These are phyloP conservation scores for Drosophila buzzatii DNA, from an alignment of 2,888 invertebrate genomes.

Conservation along the genomic window DNA sequence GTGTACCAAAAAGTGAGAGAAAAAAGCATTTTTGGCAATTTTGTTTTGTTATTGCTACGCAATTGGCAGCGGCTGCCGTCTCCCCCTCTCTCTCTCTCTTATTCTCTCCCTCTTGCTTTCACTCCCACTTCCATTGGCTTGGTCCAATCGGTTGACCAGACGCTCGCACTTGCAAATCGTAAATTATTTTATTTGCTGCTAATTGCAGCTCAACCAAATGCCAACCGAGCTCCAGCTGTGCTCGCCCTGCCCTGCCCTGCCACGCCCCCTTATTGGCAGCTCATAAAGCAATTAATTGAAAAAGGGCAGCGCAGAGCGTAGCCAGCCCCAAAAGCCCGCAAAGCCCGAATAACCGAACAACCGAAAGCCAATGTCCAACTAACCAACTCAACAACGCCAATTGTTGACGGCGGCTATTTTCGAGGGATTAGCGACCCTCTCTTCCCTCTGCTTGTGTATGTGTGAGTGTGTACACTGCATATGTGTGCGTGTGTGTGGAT, in stretches of 20 bases:
- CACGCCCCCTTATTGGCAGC: constrained; percentile 73
- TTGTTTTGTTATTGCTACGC: constrained; percentile 63
- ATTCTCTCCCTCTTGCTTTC: background rate
- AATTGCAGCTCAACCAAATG: constrained; percentile 76
- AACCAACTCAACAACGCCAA: constrained; percentile 58
- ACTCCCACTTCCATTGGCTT: background rate
- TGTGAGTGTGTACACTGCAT: background rate
- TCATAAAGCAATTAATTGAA: constrained; percentile 79
- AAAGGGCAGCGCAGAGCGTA: constrained; percentile 5
- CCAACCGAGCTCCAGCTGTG: constrained; percentile 38
- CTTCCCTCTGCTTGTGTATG: constrained; percentile 3
- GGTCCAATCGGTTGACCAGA: constrained; percentile 16
- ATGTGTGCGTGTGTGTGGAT: background rate
- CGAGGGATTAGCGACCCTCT: constrained; percentile 62
- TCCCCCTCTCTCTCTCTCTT: background rate
- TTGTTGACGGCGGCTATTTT: constrained; percentile 67
- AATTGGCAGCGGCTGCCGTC: constrained; percentile 44
- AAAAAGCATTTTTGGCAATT: constrained; percentile 63
- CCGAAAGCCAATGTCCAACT: constrained; percentile 52
- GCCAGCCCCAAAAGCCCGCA: constrained; percentile 2
- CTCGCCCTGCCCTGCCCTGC: background rate
- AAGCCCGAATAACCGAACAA: constrained; percentile 13
- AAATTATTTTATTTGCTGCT: constrained; percentile 81
- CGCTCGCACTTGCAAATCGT: constrained; percentile 57
- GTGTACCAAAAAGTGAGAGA: constrained; percentile 30